Base-by-base conservation (phyloP, 2,113 vertebrate genomes). In the Eleginops maclovinus region DNA sequence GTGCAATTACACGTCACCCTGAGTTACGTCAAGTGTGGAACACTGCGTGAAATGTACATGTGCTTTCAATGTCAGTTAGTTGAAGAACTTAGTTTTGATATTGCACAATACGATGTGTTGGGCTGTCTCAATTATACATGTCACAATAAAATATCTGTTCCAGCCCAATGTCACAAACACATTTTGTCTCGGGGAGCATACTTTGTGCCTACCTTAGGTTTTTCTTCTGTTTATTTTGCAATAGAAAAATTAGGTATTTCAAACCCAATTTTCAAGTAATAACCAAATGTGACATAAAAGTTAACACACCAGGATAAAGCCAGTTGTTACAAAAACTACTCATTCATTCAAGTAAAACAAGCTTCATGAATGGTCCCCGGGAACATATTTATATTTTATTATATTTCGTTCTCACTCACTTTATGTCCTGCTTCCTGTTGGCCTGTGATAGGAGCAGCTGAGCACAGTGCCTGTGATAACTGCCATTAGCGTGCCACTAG, bases 401-500 rank as follows among this genome's bases (percentile, higher is more conserved):
- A 9, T 3, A 50, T 83, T 82, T 71, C 72, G 40, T 49, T 62
- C 55, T 61, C 36, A 21, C 50, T 11, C 43, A 19, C 43, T 86
- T 87, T 81, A 66, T 83, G 70, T 50, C 71, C 77, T 54, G 15
- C 63, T 53, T 63, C 74, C 46, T 63, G 47, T 46, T 70, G 63
- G 82, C 62, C 84, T 81, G 63, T 61, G 28, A 68, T 63, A 76
- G 74, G 79, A 75, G 84, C 86, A 90, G 90, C 82, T 85, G 89
- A 92, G 77, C 83, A 72, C 49, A 67, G 81, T 41, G 66, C 62
- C 83, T 78, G 70, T 83, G 90, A 94, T 93, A 90, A 94, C 93
- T 92, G 88, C 85, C 89, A 94, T 95, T 95, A 94, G 87, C 83
- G 89, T 86, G 93, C 90, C 91, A 92, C 90, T 86, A 89, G 88